Evolutionary conservation across 2,113 vertebrate genomes (phyloP).

Genomic region (Zapus hudsonius): DNA sequence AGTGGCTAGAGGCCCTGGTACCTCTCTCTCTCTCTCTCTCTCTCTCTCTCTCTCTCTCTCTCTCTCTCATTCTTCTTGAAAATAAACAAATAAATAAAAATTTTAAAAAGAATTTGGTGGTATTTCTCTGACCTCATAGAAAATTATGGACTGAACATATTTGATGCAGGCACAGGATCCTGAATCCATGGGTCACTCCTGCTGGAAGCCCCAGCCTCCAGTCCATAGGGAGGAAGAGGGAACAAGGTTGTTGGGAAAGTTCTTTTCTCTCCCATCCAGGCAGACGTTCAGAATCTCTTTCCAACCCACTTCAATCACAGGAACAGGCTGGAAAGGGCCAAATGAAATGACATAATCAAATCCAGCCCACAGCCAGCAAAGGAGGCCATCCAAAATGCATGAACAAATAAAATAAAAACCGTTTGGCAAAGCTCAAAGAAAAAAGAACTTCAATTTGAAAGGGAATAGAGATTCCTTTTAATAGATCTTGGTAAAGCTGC

Average conservation of each 20-base stretch:
- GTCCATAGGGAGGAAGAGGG: too few relatives aligned
- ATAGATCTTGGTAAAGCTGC: constrained; percentile 63
- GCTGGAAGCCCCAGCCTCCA: rapidly evolving
- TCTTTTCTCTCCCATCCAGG: not conserved
- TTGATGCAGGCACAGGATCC: not conserved
- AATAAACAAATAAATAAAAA: too few relatives aligned
- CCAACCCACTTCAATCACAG: constrained; percentile 19
- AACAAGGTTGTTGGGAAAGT: not conserved
- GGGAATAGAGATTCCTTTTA: constrained; percentile 67
- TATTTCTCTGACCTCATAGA: rapidly evolving
- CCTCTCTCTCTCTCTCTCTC: too few relatives aligned
- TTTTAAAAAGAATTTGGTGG: not conserved
- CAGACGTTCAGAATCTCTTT: not conserved
- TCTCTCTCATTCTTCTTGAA: too few relatives aligned
- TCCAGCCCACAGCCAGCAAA: constrained; percentile 36
- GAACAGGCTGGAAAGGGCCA: constrained; percentile 49
- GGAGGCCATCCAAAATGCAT: constrained; percentile 64
- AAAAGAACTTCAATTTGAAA: constrained; percentile 53
- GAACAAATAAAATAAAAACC: constrained; percentile 69
- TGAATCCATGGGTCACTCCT: not conserved
- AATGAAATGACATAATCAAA: constrained; percentile 62
- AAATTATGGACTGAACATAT: not conserved
- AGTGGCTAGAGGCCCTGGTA: too few relatives aligned
- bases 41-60: too few relatives aligned
- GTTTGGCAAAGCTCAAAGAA: constrained; percentile 46